These are phyloP conservation scores for Passer domesticus DNA, from an alignment of 2,113 vertebrate genomes.

Conservation along the genomic window DNA sequence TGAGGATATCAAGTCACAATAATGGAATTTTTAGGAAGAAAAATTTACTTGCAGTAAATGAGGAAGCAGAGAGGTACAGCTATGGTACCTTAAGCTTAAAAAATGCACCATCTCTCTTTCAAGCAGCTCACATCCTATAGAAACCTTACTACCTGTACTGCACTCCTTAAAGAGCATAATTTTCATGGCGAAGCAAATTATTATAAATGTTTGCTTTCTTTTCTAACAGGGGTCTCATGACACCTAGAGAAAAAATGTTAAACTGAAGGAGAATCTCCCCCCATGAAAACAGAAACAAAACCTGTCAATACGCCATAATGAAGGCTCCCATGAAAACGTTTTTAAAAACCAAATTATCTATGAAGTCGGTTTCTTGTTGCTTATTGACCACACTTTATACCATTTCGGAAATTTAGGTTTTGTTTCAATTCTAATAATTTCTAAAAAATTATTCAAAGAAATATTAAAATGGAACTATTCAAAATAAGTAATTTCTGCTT, in stretches of 20 bases:
- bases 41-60: slow-evolving; percentile 36
- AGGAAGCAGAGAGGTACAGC: slow-evolving; percentile 17
- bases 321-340: neutral
- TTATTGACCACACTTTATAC: neutral
- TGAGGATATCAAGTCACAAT: neutral
- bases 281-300: neutral
- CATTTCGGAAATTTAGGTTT: neutral
- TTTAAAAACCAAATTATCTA: neutral
- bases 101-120: neutral
- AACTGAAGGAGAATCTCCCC: neutral
- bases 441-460: neutral
- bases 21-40: slow-evolving; percentile 19
- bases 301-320: neutral
- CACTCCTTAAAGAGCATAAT: neutral
- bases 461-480: neutral
- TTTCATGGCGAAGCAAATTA: slow-evolving; percentile 21
- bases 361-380: neutral
- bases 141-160: slow-evolving; percentile 29
- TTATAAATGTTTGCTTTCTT: neutral
- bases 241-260: neutral
- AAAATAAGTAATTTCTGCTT: neutral
- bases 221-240: neutral
- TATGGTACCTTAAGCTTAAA: neutral
- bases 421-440: neutral
- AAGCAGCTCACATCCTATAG: neutral